These are phyloP conservation scores for Bacillus rossius DNA, from an alignment of 1,140 invertebrate genomes.

Conservation along the genomic window DNA sequence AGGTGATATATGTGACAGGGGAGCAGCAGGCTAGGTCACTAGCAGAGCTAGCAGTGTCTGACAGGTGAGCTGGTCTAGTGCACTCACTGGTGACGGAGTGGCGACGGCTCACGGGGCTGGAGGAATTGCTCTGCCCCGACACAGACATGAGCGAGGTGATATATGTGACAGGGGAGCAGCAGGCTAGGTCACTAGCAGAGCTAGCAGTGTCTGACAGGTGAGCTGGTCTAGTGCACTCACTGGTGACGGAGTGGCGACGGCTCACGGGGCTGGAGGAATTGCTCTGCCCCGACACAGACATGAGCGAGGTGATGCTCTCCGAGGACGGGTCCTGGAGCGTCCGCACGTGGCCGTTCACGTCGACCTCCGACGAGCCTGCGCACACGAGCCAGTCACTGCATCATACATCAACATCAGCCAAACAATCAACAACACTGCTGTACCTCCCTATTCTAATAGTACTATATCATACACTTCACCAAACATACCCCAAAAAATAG, in stretches of 20 bases:
- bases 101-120: constrained; percentile 67
- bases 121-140: constrained; percentile 68
- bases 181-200: too few species aligned
- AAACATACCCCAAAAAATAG: not conserved
- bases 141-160: constrained; percentile 74
- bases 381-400: too few species aligned
- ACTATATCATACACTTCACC: not conserved
- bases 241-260: constrained; percentile 73
- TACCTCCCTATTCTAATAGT: not conserved
- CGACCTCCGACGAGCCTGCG: constrained; percentile 47
- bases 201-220: too few species aligned
- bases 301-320: constrained; percentile 72
- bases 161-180: too few species aligned
- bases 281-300: constrained; percentile 68
- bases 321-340: constrained; percentile 47
- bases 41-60: too few species aligned
- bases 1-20: too few species aligned
- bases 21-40: too few species aligned
- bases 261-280: constrained; percentile 71
- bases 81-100: constrained; percentile 76
- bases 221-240: too few species aligned
- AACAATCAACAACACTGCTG: too few species aligned
- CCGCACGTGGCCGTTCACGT: constrained; percentile 36
- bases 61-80: too few species aligned
- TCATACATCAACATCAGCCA: too few species aligned